A percentile compares a stretch with the other conserved stretches of the same genome.
Evolutionary conservation across 1,140 invertebrate genomes (phyloP).

Genomic region (Laupala kohalensis): DNA sequence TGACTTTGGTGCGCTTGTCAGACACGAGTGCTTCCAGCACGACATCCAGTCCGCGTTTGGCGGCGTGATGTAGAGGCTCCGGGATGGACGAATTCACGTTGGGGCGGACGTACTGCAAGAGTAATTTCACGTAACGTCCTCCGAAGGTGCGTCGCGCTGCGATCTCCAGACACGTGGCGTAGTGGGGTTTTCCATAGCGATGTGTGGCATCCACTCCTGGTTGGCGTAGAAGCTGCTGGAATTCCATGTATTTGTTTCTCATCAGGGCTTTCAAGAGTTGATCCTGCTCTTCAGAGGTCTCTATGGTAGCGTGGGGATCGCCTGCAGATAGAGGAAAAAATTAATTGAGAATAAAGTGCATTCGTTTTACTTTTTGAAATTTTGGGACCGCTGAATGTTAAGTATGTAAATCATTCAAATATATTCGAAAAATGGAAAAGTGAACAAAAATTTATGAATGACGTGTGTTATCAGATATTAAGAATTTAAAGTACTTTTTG

Average conservation of each 20-base stretch:
- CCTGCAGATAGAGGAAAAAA: too few relatives aligned
- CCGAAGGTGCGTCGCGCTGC: conserved; percentile 26
- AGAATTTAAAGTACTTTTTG: too few relatives aligned
- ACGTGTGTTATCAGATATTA: too few relatives aligned
- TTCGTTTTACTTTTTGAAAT: too few relatives aligned
- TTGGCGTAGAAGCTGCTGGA: conserved; percentile 31
- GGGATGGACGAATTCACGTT: conserved; percentile 47
- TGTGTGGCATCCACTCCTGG: conserved; percentile 30
- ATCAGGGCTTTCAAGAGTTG: conserved; percentile 32
- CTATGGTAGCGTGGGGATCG: too few relatives aligned
- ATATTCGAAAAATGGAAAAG: too few relatives aligned
- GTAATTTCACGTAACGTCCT: conserved; percentile 38
- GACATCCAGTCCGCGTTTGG: conserved; percentile 37
- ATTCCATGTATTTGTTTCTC: conserved; percentile 30
- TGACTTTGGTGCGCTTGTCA: conserved; percentile 42
- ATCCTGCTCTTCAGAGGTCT: too few relatives aligned
- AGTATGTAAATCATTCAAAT: too few relatives aligned
- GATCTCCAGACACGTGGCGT: conserved; percentile 38
- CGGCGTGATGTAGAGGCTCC: conserved; percentile 51
- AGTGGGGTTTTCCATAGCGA: conserved; percentile 27
- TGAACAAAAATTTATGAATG: too few relatives aligned
- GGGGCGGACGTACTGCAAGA: conserved; percentile 47
- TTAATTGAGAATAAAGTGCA: too few relatives aligned
- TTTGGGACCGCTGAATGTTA: too few relatives aligned
- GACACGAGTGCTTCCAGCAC: conserved; percentile 39